Base-by-base conservation (phyloP, 2,888 invertebrate species). In the Fragum sueziense region DNA sequence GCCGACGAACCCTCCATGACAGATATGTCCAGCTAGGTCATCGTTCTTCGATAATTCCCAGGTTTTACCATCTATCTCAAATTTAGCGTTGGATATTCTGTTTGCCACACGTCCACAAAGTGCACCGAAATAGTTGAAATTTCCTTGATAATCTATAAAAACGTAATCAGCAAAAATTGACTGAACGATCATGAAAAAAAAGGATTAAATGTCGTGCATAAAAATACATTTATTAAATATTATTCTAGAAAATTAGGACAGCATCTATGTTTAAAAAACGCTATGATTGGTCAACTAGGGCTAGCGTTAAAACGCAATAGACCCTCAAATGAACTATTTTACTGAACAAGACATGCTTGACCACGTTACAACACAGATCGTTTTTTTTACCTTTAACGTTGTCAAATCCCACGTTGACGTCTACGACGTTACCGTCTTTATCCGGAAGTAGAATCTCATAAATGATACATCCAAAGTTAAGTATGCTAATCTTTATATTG, bases 401-500 rank as follows among this genome's bases (percentile, higher is more conserved):
- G 61, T 84, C 81, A 61, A 76, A 84, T 6, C 84, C 84, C 20
- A 84, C 73, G 54, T 81, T 84, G 9, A 84, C 76, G 57, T 84
- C 84, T 9, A 73, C 74, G 31, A 84, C 71, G 20, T 81, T 74
- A 14, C 84, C 84, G 57, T 84, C 79, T 37, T 79, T 84, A 54
- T 84, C 84, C 17, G 84, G 84, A 22, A 76, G 52, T 51, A 76
- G 71, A 37, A 84, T 84, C 54, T 84, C 81, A 47, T 80, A 79
- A 27, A 84, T 41, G 29, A 77, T 69, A 70, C 80, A 80, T 27
- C 84, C 84, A 34, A 76, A 84, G 69, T 79, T 84, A 17, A 84
- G 68, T n/a, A 84, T 76, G 37, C 76, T 75, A 41, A 84, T 62
- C 4, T 74, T 75, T 27, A 81, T 73, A 3, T 79, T 81, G 54